Conservation (phyloP, 2,113 vertebrate species). For the Bujurquina vittata region DNA sequence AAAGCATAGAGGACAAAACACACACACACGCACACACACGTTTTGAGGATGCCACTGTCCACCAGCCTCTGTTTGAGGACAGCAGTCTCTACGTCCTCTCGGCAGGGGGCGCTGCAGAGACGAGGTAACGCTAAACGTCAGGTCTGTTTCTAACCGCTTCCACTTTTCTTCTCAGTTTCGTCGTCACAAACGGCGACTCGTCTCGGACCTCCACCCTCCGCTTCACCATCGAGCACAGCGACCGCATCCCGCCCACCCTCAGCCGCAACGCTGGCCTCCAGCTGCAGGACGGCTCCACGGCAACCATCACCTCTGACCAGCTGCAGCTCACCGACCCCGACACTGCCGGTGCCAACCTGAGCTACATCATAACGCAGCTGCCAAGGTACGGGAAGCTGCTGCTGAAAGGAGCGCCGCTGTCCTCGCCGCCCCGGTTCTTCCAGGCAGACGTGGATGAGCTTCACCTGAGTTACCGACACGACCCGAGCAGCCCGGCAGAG, state of each 20-base stretch:
- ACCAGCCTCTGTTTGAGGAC: not conserved
- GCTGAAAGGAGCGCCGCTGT: slow-evolving; percentile 56
- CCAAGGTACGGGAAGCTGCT: slow-evolving; percentile 72
- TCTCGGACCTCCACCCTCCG: slow-evolving; percentile 62
- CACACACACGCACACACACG: slow-evolving; percentile 17
- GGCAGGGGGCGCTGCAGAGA: not conserved
- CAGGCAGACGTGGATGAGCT: slow-evolving; percentile 75
- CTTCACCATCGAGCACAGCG: slow-evolving; percentile 68
- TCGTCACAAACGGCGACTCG: slow-evolving; percentile 75
- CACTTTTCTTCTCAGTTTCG: slow-evolving; percentile 72
- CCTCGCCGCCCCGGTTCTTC: slow-evolving; percentile 50
- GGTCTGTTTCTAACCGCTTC: not conserved
- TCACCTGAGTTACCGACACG: slow-evolving; percentile 73
- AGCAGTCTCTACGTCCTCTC: not conserved
- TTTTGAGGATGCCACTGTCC: slow-evolving; percentile 15
- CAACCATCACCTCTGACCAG: slow-evolving; percentile 53
- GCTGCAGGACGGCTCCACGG: slow-evolving; percentile 56
- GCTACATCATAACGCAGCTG: slow-evolving; percentile 62
- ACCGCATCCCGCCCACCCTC: slow-evolving; percentile 72
- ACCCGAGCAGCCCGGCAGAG: slow-evolving; percentile 37
- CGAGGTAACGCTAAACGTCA: not conserved
- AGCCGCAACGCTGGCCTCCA: slow-evolving; percentile 67
- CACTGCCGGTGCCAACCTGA: slow-evolving; percentile 68
- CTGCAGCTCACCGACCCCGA: slow-evolving; percentile 78
- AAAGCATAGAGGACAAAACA: slow-evolving; percentile 20